phyloP scores from a whole-genome alignment of 2,797 vertebrate genomes.

The Labroides dimidiatus region DNA sequence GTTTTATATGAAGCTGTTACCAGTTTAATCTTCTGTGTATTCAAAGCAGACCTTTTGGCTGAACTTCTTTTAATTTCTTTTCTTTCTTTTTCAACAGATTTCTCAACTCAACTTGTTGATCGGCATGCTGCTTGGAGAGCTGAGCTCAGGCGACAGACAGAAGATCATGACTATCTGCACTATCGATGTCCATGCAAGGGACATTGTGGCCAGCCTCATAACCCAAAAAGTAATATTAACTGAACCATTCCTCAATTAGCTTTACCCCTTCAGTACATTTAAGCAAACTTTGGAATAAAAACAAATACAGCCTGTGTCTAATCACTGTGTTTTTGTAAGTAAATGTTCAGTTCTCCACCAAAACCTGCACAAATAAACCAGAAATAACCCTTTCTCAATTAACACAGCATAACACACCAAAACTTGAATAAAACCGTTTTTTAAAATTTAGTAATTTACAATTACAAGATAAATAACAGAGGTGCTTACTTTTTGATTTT shows the following conservation, averaged over 20 bases:
- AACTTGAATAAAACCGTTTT: neutral
- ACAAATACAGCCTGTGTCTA: neutral
- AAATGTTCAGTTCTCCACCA: no score
- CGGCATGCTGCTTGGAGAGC: slow-evolving; percentile 84
- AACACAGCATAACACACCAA: no score
- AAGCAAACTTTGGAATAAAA: neutral
- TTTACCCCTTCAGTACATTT: neutral
- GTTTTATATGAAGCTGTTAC: neutral
- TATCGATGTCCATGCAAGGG: slow-evolving; percentile 85
- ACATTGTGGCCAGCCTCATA: slow-evolving; percentile 85
- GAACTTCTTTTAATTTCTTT: neutral
- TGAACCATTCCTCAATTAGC: neutral
- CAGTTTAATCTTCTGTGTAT: slow-evolving; percentile 20
- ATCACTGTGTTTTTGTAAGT: no score
- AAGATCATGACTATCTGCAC: slow-evolving; percentile 91
- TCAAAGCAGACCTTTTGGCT: slow-evolving; percentile 25
- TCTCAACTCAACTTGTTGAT: slow-evolving; percentile 87
- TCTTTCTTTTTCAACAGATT: slow-evolving; percentile 71
- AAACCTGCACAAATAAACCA: no score
- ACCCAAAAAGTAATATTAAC: slow-evolving; percentile 81
- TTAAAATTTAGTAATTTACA: neutral
- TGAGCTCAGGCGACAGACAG: slow-evolving; percentile 83
- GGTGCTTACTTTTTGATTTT: neutral
- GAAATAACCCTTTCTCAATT: no score
- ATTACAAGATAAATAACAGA: neutral